phyloP scores from a whole-genome alignment of 2,113 vertebrate genomes.

The Alexandromys fortis region DNA sequence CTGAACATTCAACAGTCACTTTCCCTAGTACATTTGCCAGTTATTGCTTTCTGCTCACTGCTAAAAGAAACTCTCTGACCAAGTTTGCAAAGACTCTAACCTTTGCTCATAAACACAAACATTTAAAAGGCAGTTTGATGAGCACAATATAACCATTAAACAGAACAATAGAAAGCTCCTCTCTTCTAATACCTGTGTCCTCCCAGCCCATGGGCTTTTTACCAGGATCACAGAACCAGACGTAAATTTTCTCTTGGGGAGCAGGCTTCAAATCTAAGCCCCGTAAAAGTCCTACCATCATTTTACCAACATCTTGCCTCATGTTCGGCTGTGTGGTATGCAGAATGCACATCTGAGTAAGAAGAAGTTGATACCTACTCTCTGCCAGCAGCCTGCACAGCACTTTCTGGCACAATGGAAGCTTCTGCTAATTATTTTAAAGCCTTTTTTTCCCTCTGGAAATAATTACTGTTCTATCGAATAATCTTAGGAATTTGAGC shows the following conservation, averaged over 20 bases:
- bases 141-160: not conserved
- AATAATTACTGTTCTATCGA: not conserved
- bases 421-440: not conserved
- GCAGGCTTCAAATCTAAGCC: not conserved
- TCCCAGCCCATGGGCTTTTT: not conserved
- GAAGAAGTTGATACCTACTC: too few species aligned
- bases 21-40: not conserved
- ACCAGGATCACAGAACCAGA: not conserved
- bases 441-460: not conserved
- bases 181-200: not conserved
- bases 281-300: not conserved
- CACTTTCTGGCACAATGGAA: too few species aligned
- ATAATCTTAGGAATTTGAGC: constrained; percentile 38
- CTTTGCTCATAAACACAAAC: not conserved
- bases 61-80: not conserved
- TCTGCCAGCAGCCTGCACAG: too few species aligned
- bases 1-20: not conserved
- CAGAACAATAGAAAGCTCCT: not conserved
- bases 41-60: not conserved
- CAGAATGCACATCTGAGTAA: not conserved
- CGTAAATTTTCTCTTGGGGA: not conserved
- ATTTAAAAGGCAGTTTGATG: not conserved
- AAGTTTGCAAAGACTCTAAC: not conserved
- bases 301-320: not conserved
- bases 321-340: not conserved